Evolutionary conservation across 37 sponge, comb jelly and placozoan species (phyloP), one percentile per base, ranked within the genome.

Genomic region (Bolinopsis microptera): DNA sequence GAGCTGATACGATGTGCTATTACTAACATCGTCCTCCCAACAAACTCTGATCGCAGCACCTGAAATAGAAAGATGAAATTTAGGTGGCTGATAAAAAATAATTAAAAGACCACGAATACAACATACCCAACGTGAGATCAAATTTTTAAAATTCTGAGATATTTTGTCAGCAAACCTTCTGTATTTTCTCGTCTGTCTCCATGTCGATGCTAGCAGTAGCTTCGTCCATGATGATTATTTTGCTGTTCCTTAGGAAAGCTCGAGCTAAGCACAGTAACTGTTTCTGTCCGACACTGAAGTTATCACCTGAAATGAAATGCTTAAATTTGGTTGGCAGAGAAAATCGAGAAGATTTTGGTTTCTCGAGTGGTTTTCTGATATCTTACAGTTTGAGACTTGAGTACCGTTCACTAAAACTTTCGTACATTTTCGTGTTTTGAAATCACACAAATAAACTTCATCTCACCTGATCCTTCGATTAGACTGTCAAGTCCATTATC

Each of bases 231-330:
- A 98, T 96, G 72, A 98, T 94, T 18, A 98, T 96, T 95, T 98
- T 96, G 70, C 96, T 96, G 94, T 97, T 97, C 27, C 96, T 94
- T 69, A 98, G 95, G 28, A 98, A 95, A 82, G 99, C 99, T 48
- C 97, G 94, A 23, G 97, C 99, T 31, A 98, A 94, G 95, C 99
- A 98, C 76, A 98, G 97, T 92, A 98, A 69, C 96, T 98, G 99
- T 35, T 97, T 93, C 68, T 98, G 98, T 32, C 98, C 98, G 88
- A 98, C 97, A 94, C 98, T 97, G 86, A 77, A 77, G 35, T 77
- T 77, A 3, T 77, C 80, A 2, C 80, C 80, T 77, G 80, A 32
- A 32, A 18, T 32, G 34, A 32, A 35, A 13, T 48, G n/a, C n/a
- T n/a, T n/a, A n/a, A n/a, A n/a, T n/a, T n/a, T n/a, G n/a, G n/a